Percentiles rank a stretch among this genome's conserved stretches.
These are phyloP conservation scores for Ennomos fuscantarius DNA, from an alignment of 2,888 invertebrate genomes.

Conservation along the genomic window DNA sequence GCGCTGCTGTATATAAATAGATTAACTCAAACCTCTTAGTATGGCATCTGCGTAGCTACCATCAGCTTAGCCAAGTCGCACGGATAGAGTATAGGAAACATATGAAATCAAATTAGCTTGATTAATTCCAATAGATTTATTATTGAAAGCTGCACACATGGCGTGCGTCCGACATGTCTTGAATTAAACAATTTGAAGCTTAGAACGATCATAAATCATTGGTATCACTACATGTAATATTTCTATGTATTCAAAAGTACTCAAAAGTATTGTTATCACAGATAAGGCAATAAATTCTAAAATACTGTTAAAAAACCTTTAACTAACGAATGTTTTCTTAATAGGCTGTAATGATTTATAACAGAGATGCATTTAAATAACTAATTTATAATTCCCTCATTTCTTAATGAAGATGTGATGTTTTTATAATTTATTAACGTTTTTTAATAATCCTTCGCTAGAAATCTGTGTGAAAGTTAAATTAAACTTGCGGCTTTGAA, in stretches of 20 bases:
- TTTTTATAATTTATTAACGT: slow-evolving; percentile 27
- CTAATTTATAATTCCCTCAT: slow-evolving; percentile 21
- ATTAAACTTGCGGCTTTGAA: slow-evolving; percentile 14
- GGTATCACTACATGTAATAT: background rate
- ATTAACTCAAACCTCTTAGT: too few relatives aligned
- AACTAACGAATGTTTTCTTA: slow-evolving; percentile 18
- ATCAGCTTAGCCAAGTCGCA: too few relatives aligned
- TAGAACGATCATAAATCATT: too few relatives aligned
- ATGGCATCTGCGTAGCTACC: too few relatives aligned
- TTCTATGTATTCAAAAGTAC: background rate
- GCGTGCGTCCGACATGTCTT: too few relatives aligned
- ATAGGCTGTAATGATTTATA: slow-evolving; percentile 36
- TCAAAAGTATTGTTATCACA: slow-evolving; percentile 3
- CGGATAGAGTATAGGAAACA: too few relatives aligned
- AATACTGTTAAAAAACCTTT: slow-evolving; percentile 20
- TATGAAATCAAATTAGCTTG: too few relatives aligned
- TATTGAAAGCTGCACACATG: too few relatives aligned
- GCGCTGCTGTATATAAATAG: too few relatives aligned
- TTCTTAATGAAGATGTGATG: slow-evolving; percentile 26
- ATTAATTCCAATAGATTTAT: too few relatives aligned
- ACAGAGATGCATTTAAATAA: slow-evolving; percentile 19
- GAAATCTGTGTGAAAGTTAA: slow-evolving; percentile 43
- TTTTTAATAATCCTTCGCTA: slow-evolving; percentile 30
- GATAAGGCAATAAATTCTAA: slow-evolving; percentile 33
- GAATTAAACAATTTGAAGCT: too few relatives aligned